Evolutionary conservation across 2,113 vertebrate species (phyloP).

Genomic region (Accipiter virgatus): DNA sequence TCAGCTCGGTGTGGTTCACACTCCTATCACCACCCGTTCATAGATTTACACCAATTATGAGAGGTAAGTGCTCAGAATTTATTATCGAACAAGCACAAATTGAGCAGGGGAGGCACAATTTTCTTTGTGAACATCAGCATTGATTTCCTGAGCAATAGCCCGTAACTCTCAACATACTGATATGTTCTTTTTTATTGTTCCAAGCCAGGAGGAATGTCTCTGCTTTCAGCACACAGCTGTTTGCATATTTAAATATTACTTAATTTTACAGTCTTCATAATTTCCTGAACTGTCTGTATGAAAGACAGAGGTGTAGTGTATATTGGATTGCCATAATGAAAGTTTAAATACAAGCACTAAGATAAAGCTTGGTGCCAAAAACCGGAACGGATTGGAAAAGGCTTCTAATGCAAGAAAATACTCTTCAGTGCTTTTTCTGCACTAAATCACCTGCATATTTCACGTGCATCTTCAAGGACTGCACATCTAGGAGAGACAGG

Average conservation of each 20-base stretch:
- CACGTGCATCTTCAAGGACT: not conserved
- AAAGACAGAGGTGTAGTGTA: not conserved
- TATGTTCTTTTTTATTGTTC: not conserved
- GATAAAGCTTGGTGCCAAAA: not conserved
- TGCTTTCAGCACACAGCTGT: not conserved
- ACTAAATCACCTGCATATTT: not conserved
- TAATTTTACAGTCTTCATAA: not conserved
- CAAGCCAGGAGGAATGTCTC: not conserved
- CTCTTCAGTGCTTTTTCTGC: not conserved
- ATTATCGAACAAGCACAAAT: not conserved
- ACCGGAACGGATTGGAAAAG: not conserved
- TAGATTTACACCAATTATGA: not conserved
- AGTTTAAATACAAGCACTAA: not conserved
- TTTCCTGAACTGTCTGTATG: not conserved
- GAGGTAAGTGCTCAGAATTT: not conserved
- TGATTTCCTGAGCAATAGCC: not conserved
- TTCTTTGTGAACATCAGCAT: not conserved
- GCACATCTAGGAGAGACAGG: not conserved
- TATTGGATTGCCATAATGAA: not conserved
- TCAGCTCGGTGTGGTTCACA: not conserved
- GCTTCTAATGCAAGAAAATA: not conserved
- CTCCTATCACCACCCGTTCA: not conserved
- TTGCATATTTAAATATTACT: not conserved
- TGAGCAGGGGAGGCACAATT: not conserved
- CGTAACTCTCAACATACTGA: not conserved